Evolutionary conservation across 2,888 invertebrate species (phyloP), one percentile per base, ranked within the genome.

Genomic region (Morpho helenor): DNA sequence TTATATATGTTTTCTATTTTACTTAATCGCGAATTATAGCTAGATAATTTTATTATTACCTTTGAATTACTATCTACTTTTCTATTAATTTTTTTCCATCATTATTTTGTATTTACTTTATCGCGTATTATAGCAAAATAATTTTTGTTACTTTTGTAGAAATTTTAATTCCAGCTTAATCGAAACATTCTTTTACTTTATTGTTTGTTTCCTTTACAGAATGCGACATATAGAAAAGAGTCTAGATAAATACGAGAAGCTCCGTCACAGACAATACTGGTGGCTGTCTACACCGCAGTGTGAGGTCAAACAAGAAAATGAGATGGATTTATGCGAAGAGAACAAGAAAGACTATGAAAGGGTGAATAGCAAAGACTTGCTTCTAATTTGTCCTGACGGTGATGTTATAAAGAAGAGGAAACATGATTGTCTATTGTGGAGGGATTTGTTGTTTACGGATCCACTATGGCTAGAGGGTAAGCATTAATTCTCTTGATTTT

Each of bases 301-400:
- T 23, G 71, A 71, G 54, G 61, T 76, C 2, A 76, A 74, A 44
- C 59, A 59, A 51, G 67, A 76, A 61, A 49, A 31, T 10, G 55
- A 55, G 9, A n/a, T 0, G 6, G 41, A 48, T 22, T 64, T 71
- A 61, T 68, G 59, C 52, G 72, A 57, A 42, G 73, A 75, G 3
- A 57, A 47, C 3, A 49, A 59, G 0, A 56, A 68, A 3, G 74
- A 77, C 56, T 81, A 79, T 42, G 77, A 82, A 22, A 66, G 65
- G 73, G 81, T 79, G 65, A 76, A 74, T 66, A 75, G 73, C 56
- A 89, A 87, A 70, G 65, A 90, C 59, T 68, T 80, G 67, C 60
- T 91, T 57, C 66, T 87, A 8, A 61, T 91, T 23, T 88, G 90
- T 60, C 90, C 89, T 0, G 79, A 85, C 56, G 88, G 88, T 0